These are phyloP conservation scores for Thamnophis elegans DNA, from an alignment of 2,797 vertebrate genomes.

Conservation along the genomic window DNA sequence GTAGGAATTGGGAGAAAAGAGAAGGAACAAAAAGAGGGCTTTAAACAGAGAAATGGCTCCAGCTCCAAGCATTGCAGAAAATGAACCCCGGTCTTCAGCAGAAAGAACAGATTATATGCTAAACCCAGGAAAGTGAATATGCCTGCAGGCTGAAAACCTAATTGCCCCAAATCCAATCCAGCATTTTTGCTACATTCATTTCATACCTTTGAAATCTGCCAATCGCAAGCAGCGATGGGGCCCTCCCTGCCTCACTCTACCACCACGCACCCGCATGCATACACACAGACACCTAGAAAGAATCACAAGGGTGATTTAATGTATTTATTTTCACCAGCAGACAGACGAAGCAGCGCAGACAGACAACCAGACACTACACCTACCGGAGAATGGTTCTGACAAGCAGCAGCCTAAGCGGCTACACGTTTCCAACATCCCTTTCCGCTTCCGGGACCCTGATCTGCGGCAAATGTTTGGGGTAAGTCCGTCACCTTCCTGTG, in stretches of 20 bases:
- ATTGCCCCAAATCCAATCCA: not conserved
- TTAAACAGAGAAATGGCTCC: not conserved
- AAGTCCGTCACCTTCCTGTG: constrained; percentile 60
- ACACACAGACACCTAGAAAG: not conserved
- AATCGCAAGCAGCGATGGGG: not conserved
- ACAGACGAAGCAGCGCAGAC: constrained; percentile 93
- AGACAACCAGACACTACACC: constrained; percentile 86
- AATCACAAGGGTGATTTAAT: not conserved
- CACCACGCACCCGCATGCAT: accelerated
- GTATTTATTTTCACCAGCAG: constrained; percentile 71
- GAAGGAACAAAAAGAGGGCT: not conserved
- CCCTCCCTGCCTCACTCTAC: not conserved
- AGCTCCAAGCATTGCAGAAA: not conserved
- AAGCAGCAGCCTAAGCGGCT: constrained; percentile 97
- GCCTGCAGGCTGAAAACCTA: not conserved
- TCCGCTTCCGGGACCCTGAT: constrained; percentile 97
- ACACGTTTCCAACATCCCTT: constrained; percentile 99
- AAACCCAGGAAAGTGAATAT: not conserved
- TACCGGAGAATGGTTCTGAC: constrained; percentile 88
- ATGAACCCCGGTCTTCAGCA: not conserved
- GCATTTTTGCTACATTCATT: not conserved
- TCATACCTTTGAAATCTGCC: not conserved
- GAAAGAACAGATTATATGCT: not conserved
- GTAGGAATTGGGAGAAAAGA: not conserved
- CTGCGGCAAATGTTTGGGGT: constrained; percentile 99